phyloP scores from a whole-genome alignment of 2,888 invertebrate genomes.

The Melinaea marsaeus region DNA sequence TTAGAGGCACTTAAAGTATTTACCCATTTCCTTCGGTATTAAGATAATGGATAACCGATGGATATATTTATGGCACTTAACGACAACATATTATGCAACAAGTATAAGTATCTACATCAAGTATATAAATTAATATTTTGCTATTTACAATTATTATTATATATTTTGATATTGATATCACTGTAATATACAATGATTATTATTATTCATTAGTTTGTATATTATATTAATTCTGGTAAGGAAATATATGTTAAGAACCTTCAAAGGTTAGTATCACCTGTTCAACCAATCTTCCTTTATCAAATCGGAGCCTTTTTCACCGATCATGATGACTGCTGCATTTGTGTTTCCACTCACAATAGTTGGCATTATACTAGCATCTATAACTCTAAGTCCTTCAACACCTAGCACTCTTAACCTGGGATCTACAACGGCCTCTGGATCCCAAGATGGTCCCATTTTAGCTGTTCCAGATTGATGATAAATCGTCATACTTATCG shows the following conservation, averaged over 20 bases:
- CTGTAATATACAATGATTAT: no score
- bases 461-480: constrained; percentile 93
- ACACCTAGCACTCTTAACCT: constrained; percentile 87
- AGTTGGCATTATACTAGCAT: constrained; percentile 93
- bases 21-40: no score
- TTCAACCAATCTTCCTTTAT: constrained; percentile 89
- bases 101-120: no score
- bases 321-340: constrained; percentile 95
- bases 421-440: constrained; percentile 89
- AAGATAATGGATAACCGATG: no score
- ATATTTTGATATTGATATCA: no score
- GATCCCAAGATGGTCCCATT: constrained; percentile 90
- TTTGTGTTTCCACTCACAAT: constrained; percentile 94
- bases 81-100: no score
- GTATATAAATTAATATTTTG: no score
- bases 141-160: no score
- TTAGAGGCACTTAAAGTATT: no score
- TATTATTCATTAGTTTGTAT: no score
- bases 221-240: no score
- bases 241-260: not conserved
- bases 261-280: constrained; percentile 44
- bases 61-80: no score
- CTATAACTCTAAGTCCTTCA: constrained; percentile 87
- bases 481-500: constrained; percentile 93
- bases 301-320: constrained; percentile 91